Evolutionary conservation across 2,888 invertebrate species (phyloP), one percentile per base, ranked within the genome.

Genomic region (Baronia brevicornis): DNA sequence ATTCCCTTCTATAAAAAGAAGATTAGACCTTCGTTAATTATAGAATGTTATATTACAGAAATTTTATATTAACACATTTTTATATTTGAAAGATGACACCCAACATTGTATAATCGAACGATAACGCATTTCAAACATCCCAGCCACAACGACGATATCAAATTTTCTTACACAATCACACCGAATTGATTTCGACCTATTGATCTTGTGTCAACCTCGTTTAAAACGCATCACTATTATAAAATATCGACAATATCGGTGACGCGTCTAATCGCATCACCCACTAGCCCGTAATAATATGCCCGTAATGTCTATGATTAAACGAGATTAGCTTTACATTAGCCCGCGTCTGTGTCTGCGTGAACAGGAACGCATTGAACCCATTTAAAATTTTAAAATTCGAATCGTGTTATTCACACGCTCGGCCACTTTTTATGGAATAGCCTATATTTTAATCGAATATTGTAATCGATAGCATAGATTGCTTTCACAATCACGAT

Each of bases 221-320:
- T 34, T 32, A 25, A 35, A 31, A 31, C 12, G 22, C 29, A 35
- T 26, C 29, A 21, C 23, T 30, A 13, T 35, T 22, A 35, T 38
- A 33, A 36, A 34, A 35, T 37, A 39, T 36, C 35, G 36, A 39
- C 28, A 35, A 24, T 25, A 29, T 15, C 24, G 45, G 36, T 39
- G 43, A 51, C 48, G 47, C 36, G 45, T 44, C 42, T 51, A 51
- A 44, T 39, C 33, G 40, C 44, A 39, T 48, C 51, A 56, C 56
- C 51, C 51, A 51, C 48, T 25, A 40, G 38, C 55, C 58, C 43
- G 56, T 59, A 57, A 62, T 67, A 64, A 63, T 64, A 59, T 56
- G 55, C 50, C 45, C 43, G 43, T 69, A 68, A 73, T 74, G 57
- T 65, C 70, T 63, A 60, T 72, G 56, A 74, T 77, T 73, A 74